phyloP scores from a whole-genome alignment of 2,888 invertebrate genomes.

The Tetheella fluctuosa region DNA sequence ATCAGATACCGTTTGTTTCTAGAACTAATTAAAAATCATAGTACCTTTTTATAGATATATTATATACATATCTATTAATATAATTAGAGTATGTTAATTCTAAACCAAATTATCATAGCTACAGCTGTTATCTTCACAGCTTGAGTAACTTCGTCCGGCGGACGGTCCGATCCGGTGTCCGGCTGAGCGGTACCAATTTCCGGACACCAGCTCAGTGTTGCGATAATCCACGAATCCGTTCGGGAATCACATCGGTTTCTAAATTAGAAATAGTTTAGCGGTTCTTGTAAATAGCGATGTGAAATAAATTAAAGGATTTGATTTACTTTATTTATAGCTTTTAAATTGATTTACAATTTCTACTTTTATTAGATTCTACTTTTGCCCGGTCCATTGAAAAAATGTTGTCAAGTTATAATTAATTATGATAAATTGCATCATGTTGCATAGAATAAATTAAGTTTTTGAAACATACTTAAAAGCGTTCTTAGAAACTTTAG shows the following conservation, averaged over 20 bases:
- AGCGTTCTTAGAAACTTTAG: no score
- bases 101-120: conserved; percentile 30
- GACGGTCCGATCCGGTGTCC: conserved; percentile 42
- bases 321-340: not conserved
- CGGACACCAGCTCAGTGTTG: conserved; percentile 45
- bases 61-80: no score
- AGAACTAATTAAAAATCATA: no score
- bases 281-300: conserved; percentile 14
- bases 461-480: no score
- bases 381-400: no score
- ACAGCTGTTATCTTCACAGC: conserved; percentile 35
- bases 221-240: conserved; percentile 26
- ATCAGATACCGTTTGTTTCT: no score
- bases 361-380: no score
- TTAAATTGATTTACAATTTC: no score
- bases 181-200: conserved; percentile 66
- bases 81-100: conserved; percentile 24
- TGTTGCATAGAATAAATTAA: no score
- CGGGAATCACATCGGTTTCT: conserved; percentile 29
- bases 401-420: no score
- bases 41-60: no score
- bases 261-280: conserved; percentile 32
- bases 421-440: no score
- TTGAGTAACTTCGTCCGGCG: conserved; percentile 37
- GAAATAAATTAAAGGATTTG: not conserved